A percentile compares a stretch with the other conserved stretches of the same genome.
Evolutionary conservation across 2,888 invertebrate species (phyloP).

Genomic region (Xestia xanthographa): DNA sequence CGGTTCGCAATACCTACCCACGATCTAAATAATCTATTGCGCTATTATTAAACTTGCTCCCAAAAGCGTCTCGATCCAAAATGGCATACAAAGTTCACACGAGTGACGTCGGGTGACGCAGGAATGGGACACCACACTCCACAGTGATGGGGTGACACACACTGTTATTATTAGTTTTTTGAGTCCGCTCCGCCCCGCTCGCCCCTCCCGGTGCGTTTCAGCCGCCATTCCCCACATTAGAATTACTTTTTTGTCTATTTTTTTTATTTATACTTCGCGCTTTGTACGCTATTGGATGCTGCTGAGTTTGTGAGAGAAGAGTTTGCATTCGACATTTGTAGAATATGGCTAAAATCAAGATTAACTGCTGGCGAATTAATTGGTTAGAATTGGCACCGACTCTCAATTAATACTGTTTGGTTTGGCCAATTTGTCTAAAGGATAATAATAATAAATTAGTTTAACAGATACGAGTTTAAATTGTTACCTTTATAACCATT

Average conservation of each 20-base stretch:
- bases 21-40: slow-evolving; percentile 57
- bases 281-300: slow-evolving; percentile 62
- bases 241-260: slow-evolving; percentile 82
- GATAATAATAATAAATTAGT: slow-evolving; percentile 24
- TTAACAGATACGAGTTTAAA: slow-evolving; percentile 18
- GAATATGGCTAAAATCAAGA: slow-evolving; percentile 35
- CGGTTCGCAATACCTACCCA: slow-evolving; percentile 35
- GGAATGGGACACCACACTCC: slow-evolving; percentile 80
- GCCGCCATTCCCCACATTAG: slow-evolving; percentile 86
- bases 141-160: slow-evolving; percentile 87
- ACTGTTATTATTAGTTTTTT: slow-evolving; percentile 90
- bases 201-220: slow-evolving; percentile 76
- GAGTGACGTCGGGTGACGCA: slow-evolving; percentile 82
- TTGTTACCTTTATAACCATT: slow-evolving; percentile 49
- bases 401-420: slow-evolving; percentile 18
- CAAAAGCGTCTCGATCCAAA: slow-evolving; percentile 77
- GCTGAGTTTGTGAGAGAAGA: slow-evolving; percentile 18
- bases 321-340: slow-evolving; percentile 31
- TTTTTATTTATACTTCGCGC: slow-evolving; percentile 73
- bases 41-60: slow-evolving; percentile 65
- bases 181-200: slow-evolving; percentile 81
- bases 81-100: slow-evolving; percentile 82
- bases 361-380: slow-evolving; percentile 22
- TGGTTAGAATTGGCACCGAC: slow-evolving; percentile 38
- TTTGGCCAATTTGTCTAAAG: slow-evolving; percentile 24